Percentiles rank a stretch among this genome's conserved stretches.
Conservation (phyloP, 2,113 vertebrate species). For the Phrynosoma blainvillii region DNA sequence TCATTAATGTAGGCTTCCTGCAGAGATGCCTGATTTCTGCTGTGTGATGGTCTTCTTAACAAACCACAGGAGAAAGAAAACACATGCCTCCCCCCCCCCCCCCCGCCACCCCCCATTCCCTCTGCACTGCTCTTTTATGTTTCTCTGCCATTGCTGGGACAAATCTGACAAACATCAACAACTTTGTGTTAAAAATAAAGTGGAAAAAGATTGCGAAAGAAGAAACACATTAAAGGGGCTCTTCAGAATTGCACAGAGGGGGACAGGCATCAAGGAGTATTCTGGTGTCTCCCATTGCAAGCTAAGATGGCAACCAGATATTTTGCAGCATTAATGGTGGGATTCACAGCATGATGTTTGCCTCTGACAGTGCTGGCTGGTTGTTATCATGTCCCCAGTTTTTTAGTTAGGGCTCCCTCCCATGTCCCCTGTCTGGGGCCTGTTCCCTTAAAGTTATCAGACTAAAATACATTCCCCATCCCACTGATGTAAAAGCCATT, state of each 20-base stretch:
- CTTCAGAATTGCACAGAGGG: not conserved
- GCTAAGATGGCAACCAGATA: not conserved
- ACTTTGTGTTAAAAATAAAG: not conserved
- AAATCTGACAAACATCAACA: not conserved
- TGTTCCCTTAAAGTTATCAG: no score
- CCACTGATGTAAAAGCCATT: no score
- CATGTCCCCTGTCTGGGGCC: no score
- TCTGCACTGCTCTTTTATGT: not conserved
- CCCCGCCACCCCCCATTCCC: no score
- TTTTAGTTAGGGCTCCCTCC: no score
- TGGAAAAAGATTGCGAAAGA: not conserved
- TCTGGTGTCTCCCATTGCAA: not conserved
- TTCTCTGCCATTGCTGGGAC: no score
- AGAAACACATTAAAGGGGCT: not conserved
- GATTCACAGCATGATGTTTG: not conserved
- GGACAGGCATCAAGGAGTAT: not conserved
- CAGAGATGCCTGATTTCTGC: not conserved
- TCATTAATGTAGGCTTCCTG: not conserved
- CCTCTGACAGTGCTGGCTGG: not conserved
- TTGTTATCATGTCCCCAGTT: no score
- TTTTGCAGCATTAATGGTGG: not conserved
- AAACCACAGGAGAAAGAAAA: slow-evolving; percentile 11
- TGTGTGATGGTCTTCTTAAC: not conserved
- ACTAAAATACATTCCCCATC: no score
- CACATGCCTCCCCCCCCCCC: not conserved